Conservation (phyloP, 2,113 vertebrate species). For the Puma concolor region DNA sequence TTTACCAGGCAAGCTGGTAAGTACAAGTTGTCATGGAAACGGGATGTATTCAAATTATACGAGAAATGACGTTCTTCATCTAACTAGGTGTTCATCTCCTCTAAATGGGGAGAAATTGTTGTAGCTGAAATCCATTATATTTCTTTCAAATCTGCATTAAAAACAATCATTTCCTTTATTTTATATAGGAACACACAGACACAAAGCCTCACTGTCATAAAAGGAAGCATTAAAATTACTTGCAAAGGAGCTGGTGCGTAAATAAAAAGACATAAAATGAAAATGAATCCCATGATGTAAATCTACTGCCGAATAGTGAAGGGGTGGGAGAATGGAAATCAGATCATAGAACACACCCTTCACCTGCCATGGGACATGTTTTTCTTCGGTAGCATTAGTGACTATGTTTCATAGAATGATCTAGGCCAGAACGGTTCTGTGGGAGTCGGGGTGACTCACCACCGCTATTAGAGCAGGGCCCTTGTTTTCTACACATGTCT, state of each 20-base stretch:
- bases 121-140: constrained; percentile 82
- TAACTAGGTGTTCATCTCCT: constrained; percentile 85
- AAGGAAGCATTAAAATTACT: constrained; percentile 71
- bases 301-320: background rate
- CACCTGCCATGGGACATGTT: background rate
- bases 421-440: background rate
- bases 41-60: constrained; percentile 85
- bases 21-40: constrained; percentile 87
- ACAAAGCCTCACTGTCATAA: constrained; percentile 42
- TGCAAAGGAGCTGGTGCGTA: constrained; percentile 62
- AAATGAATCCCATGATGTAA: constrained; percentile 64
- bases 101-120: constrained; percentile 80
- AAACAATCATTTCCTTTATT: constrained; percentile 77
- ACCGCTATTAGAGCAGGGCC: background rate
- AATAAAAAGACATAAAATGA: constrained; percentile 69
- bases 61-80: constrained; percentile 81
- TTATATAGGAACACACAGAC: constrained; percentile 42
- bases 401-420: background rate
- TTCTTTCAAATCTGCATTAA: constrained; percentile 82
- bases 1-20: constrained; percentile 85
- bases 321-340: background rate
- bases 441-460: background rate
- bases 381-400: background rate
- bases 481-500: background rate
- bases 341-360: background rate